A percentile compares a stretch with the other conserved stretches of the same genome.
Evolutionary conservation across 2,888 invertebrate genomes (phyloP).

Genomic region (Acronicta aceris): DNA sequence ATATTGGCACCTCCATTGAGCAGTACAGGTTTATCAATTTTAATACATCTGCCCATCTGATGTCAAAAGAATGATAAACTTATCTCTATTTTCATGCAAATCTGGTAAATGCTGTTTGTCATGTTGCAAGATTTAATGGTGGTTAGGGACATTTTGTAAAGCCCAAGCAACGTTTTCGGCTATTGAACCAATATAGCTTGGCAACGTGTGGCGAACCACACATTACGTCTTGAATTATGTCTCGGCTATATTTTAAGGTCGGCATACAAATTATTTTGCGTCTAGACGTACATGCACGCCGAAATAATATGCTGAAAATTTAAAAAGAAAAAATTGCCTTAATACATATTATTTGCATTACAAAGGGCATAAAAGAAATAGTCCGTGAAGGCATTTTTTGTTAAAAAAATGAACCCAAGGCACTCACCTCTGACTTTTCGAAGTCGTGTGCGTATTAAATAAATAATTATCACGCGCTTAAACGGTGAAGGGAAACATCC

Average conservation of each 20-base stretch:
- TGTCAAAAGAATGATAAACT: constrained; percentile 38
- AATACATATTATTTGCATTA: too few species aligned
- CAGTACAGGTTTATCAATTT: constrained; percentile 44
- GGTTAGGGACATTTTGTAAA: constrained; percentile 19
- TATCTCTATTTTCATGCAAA: constrained; percentile 43
- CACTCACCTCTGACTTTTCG: too few species aligned
- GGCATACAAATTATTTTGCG: constrained; percentile 27
- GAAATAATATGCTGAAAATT: too few species aligned
- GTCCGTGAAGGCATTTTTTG: too few species aligned
- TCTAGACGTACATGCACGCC: constrained; percentile 26
- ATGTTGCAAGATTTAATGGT: constrained; percentile 36
- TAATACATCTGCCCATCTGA: constrained; percentile 30
- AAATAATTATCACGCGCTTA: too few species aligned
- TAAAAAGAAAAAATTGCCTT: too few species aligned
- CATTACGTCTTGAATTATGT: constrained; percentile 18
- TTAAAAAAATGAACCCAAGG: too few species aligned
- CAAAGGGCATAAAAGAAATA: too few species aligned
- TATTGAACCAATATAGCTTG: constrained; percentile 35
- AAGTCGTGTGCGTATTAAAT: too few species aligned
- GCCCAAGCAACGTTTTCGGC: constrained; percentile 29
- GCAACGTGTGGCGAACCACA: constrained; percentile 29
- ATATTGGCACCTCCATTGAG: constrained; percentile 50
- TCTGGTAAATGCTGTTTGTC: constrained; percentile 31
- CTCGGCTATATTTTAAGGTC: constrained; percentile 28
- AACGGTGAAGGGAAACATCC: too few species aligned